Base-by-base conservation (phyloP, 1,140 invertebrate genomes). In the Pseudobourletiella spinata region DNA sequence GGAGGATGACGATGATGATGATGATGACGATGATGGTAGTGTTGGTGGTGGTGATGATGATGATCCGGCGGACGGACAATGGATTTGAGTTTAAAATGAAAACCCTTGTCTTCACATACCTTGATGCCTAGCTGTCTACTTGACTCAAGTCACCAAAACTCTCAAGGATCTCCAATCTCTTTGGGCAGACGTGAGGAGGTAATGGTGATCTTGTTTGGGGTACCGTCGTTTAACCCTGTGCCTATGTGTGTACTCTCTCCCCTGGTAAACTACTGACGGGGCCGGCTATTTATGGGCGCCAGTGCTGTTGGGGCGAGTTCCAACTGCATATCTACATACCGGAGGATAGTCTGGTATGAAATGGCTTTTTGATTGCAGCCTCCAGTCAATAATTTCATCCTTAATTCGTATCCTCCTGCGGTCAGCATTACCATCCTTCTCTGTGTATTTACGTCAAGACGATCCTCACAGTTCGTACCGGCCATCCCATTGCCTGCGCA, bases 291-390 rank as follows among this genome's bases (percentile, higher is more conserved):
- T 39, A 39, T n/a, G 32, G 32, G 32, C 32, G 32, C 32, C 32
- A 39, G n/a, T 8, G 32, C 32, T 39, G 32, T 39, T 39, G 32
- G n/a, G n/a, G n/a, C n/a, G n/a, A n/a, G n/a, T n/a, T n/a, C n/a
- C n/a, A n/a, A n/a, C n/a, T n/a, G n/a, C n/a, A n/a, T n/a, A n/a
- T n/a, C n/a, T n/a, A n/a, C n/a, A n/a, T 11, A 39, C n/a, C 32
- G n/a, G n/a, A 39, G n/a, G 32, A 8, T 11, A 39, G 8, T 39
- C 32, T 39, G 32, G 32, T 63, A 57, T 54, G 24, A 63, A 63
- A 63, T 63, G 57, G 35, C 46, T 63, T 63, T 63, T 57, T 63
- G 61, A 63, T 63, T 63, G 57, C 55, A 63, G 61, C 56, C 61
- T 54, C 44, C 29, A 57, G 43, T 59, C 61, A 63, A 59, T 59